Base-by-base conservation (phyloP, 2,888 invertebrate species). In the Saturnia japonica region DNA sequence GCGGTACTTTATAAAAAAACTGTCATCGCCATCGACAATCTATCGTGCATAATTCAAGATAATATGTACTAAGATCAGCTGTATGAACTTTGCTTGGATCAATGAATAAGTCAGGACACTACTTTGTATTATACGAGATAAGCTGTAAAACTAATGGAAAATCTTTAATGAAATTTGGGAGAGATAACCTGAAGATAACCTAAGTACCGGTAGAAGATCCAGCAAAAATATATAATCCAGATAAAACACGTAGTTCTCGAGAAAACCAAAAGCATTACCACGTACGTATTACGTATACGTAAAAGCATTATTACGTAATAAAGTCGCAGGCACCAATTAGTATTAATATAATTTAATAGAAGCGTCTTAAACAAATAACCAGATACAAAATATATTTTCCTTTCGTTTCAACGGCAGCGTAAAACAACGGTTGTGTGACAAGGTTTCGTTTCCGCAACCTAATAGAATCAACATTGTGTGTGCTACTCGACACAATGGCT, bases 391-490 rank as follows among this genome's bases (percentile, higher is more conserved):
- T 74, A 73, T 81, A 80, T 80, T 79, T 76, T 73, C 78, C 75
- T 75, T 78, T 79, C 77, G 77, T 80, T 79, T 77, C 72, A 76
- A 72, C 75, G 70, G 77, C 72, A 74, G 78, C 80, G 81, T 84
- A 83, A 85, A 87, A 87, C 82, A 84, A 82, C 82, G 79, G 78
- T 74, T 83, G 81, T 81, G 82, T 79, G 87, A 85, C 86, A 85
- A 86, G 86, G 85, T 85, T 88, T 87, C 87, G 87, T 89, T 90
- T 89, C 86, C 87, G 88, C 81, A 79, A 81, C 79, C 85, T 88
- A 89, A 91, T 89, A 89, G 85, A 91, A 89, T 90, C 87, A 89
- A 87, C 88, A 85, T 82, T 83, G 87, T 83, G 80, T 82, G 80
- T 82, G 85, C 85, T 82, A 84, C 88, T 87, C 85, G 80, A 85